These are phyloP conservation scores for Caenorhabditis zanzibari DNA, from an alignment of 2,888 invertebrate genomes.

Conservation along the genomic window DNA sequence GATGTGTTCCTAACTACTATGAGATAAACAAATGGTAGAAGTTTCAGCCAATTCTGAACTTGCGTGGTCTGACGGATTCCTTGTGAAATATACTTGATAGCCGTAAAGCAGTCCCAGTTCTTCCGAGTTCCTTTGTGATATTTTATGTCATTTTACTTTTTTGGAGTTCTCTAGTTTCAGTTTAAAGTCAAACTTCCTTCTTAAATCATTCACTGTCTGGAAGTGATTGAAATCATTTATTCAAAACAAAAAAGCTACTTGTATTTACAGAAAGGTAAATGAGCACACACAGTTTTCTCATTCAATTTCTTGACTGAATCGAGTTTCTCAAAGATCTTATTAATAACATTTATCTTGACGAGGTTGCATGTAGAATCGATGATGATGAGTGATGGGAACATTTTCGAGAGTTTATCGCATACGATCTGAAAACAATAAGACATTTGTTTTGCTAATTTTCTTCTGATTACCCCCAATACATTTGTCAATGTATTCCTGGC, in stretches of 20 bases:
- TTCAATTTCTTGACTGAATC: slow-evolving; percentile 2
- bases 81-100: no score
- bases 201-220: no score
- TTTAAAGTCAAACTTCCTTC: no score
- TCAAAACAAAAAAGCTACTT: background rate
- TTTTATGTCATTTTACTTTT: no score
- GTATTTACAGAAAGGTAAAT: slow-evolving; percentile 41
- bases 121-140: no score
- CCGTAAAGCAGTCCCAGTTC: no score
- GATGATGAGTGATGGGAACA: background rate
- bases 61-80: no score
- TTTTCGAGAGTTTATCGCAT: background rate
- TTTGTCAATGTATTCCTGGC: background rate
- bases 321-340: slow-evolving; percentile 23
- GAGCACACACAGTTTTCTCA: slow-evolving; percentile 16
- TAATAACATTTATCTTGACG: slow-evolving; percentile 27
- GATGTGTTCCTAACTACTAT: no score
- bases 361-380: slow-evolving; percentile 10
- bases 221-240: background rate
- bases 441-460: background rate
- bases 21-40: no score
- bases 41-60: no score
- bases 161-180: no score
- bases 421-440: slow-evolving; percentile 6
- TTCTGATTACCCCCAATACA: slow-evolving; percentile 2